Evolutionary conservation across 1,140 invertebrate genomes (phyloP).

Genomic region (Platyscapa corneri): DNA sequence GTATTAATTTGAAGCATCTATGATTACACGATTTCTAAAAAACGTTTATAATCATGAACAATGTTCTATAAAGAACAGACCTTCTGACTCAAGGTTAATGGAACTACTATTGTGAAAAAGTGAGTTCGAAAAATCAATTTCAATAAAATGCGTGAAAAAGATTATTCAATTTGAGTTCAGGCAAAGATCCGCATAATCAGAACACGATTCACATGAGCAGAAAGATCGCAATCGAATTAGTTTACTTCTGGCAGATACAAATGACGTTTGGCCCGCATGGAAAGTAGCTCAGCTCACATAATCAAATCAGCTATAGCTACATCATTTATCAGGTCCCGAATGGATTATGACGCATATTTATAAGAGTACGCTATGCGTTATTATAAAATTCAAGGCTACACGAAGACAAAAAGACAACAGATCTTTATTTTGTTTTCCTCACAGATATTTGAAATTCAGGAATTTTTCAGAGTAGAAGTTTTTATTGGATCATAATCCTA

Average conservation of each 20-base stretch:
- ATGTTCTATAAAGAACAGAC: too few relatives aligned
- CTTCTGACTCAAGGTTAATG: too few relatives aligned
- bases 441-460: too few relatives aligned
- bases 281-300: not conserved
- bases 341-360: not conserved
- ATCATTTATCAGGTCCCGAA: not conserved
- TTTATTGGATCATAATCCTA: too few relatives aligned
- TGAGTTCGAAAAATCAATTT: not conserved
- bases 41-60: too few relatives aligned
- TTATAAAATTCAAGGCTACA: not conserved
- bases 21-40: too few relatives aligned
- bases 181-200: not conserved
- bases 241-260: not conserved
- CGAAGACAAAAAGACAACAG: not conserved
- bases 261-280: not conserved
- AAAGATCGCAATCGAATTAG: not conserved
- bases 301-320: not conserved
- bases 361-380: not conserved
- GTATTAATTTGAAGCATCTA: too few relatives aligned
- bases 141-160: not conserved
- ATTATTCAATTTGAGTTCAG: not conserved
- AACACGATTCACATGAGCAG: not conserved
- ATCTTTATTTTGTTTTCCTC: not conserved
- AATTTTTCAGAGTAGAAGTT: too few relatives aligned
- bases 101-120: not conserved